Conservation (phyloP, 2,113 vertebrate genomes). For the Coturnix japonica region DNA sequence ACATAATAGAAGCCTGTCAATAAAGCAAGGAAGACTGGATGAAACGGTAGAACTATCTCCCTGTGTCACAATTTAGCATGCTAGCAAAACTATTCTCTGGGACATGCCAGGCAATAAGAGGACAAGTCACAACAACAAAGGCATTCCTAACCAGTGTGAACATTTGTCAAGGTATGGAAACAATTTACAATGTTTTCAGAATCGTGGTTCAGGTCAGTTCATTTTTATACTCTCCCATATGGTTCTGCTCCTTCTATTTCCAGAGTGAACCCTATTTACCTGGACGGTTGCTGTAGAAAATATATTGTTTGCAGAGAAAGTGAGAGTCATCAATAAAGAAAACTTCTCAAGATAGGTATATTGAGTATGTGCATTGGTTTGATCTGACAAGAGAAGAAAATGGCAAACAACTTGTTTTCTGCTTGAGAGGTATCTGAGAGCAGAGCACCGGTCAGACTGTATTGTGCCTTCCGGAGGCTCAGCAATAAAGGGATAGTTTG, state of each 20-base stretch:
- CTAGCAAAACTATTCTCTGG: not conserved
- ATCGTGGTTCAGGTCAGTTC: constrained; percentile 53
- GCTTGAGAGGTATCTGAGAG: constrained; percentile 32
- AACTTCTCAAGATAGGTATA: constrained; percentile 57
- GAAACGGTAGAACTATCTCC: not conserved
- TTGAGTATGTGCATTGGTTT: constrained; percentile 43
- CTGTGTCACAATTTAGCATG: constrained; percentile 16
- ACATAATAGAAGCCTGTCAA: not conserved
- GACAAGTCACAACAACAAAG: constrained; percentile 32
- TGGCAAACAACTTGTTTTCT: constrained; percentile 55
- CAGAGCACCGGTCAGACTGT: not conserved
- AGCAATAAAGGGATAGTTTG: constrained; percentile 19
- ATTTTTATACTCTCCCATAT: constrained; percentile 59
- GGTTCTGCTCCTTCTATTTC: constrained; percentile 59
- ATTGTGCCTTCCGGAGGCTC: not conserved
- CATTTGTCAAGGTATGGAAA: constrained; percentile 64
- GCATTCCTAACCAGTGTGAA: not conserved
- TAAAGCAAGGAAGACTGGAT: not conserved
- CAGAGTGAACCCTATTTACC: constrained; percentile 67
- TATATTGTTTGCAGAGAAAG: constrained; percentile 63
- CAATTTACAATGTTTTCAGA: constrained; percentile 67
- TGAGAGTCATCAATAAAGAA: constrained; percentile 68
- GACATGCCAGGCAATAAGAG: constrained; percentile 30
- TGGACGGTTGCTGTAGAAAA: constrained; percentile 36
- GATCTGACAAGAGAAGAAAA: constrained; percentile 57